Percentiles rank a stretch among this genome's conserved stretches.
Conservation (phyloP, 2,797 vertebrate species). For the Acrossocheilus fasciatus region DNA sequence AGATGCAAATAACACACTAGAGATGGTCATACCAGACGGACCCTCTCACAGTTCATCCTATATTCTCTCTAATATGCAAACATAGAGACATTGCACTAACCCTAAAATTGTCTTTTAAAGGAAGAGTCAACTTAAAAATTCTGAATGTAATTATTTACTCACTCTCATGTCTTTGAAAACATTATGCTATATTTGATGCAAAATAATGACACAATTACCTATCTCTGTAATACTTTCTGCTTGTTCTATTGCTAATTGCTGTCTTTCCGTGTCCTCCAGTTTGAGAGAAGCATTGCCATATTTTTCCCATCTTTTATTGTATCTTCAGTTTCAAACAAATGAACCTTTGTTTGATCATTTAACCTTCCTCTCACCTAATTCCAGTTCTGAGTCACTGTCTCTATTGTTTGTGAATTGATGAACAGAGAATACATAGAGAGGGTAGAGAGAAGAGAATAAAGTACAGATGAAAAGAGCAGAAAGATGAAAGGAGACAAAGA, state of each 20-base stretch:
- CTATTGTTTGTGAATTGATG: conserved; percentile 23
- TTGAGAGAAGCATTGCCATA: background rate
- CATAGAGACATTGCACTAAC: background rate
- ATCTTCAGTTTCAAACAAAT: conserved; percentile 1
- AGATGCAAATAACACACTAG: background rate
- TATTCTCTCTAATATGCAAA: background rate
- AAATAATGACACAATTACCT: background rate
- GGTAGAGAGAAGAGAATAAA: conserved; percentile 24
- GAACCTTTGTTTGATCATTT: background rate
- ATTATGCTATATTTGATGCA: background rate
- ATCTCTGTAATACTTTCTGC: background rate
- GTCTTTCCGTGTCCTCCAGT: background rate
- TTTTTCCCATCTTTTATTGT: background rate
- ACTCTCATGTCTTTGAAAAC: background rate
- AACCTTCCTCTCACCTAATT: conserved; percentile 16
- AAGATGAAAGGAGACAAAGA: conserved; percentile 52
- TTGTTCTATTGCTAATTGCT: background rate
- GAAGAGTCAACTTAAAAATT: background rate
- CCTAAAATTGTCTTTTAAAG: background rate
- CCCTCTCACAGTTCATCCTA: background rate
- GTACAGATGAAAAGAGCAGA: conserved; percentile 52
- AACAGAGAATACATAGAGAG: conserved; percentile 3
- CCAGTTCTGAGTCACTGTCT: background rate
- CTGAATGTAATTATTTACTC: background rate
- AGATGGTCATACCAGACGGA: background rate